Evolutionary conservation across 2,888 invertebrate genomes (phyloP).

Genomic region (Cephonodes hylas): DNA sequence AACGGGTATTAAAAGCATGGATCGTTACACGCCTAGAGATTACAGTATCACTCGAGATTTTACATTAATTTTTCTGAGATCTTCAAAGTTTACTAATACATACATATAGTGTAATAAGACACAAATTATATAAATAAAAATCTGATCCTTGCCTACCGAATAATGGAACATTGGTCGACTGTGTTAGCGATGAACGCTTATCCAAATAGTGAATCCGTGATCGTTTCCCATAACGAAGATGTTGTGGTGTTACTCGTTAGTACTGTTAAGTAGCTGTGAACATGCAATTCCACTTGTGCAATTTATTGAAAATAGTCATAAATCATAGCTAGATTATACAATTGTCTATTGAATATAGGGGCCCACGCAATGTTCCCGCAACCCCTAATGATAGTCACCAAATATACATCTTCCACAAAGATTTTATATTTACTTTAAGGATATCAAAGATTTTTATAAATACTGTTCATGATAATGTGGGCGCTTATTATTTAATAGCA

Average conservation of each 20-base stretch:
- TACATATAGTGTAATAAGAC: constrained; percentile 68
- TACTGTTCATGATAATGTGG: constrained; percentile 69
- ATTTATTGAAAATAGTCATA: constrained; percentile 79
- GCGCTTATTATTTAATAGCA: constrained; percentile 81
- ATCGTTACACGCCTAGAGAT: constrained; percentile 65
- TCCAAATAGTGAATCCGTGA: constrained; percentile 59
- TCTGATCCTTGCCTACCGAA: constrained; percentile 70
- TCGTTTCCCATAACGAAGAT: constrained; percentile 56
- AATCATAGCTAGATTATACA: constrained; percentile 79
- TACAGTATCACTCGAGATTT: constrained; percentile 81
- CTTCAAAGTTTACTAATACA: constrained; percentile 74
- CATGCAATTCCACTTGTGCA: constrained; percentile 80
- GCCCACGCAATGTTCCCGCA: constrained; percentile 72
- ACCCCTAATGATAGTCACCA: constrained; percentile 61
- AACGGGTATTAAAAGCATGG: constrained; percentile 55
- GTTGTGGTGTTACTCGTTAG: constrained; percentile 53
- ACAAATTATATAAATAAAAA: constrained; percentile 61
- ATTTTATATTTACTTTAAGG: constrained; percentile 78
- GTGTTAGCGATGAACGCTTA: constrained; percentile 49
- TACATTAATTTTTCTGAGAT: constrained; percentile 69
- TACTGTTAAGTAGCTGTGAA: constrained; percentile 77
- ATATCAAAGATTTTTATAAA: constrained; percentile 70
- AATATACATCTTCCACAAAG: constrained; percentile 75
- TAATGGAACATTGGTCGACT: constrained; percentile 52
- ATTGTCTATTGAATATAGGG: constrained; percentile 78